Conservation (phyloP, 2,113 vertebrate genomes). For the Sarotherodon lohbergeri region DNA sequence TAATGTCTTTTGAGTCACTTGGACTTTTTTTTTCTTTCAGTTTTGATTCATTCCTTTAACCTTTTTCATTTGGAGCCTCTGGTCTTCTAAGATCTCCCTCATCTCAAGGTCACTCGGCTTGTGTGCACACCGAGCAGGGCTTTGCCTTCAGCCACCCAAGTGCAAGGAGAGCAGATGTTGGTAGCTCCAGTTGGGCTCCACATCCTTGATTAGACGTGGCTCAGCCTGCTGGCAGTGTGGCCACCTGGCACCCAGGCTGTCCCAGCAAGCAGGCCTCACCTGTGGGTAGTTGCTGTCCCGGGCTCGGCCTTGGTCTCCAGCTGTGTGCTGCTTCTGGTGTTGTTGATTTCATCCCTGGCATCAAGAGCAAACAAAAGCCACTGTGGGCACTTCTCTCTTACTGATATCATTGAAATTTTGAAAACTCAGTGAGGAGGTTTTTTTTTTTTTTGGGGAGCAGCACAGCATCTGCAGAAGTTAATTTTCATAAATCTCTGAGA, state of each 20-base stretch:
- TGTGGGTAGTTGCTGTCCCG: conserved; percentile 48
- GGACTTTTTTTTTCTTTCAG: conserved; percentile 32
- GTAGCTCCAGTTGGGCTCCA: conserved; percentile 68
- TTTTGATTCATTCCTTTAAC: conserved; percentile 53
- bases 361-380: conserved; percentile 13
- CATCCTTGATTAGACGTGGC: conserved; percentile 71
- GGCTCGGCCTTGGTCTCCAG: conserved; percentile 25
- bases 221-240: conserved; percentile 63
- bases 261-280: conserved; percentile 63
- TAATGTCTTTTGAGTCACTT: conserved; percentile 48
- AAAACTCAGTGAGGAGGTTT: conserved; percentile 32
- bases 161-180: conserved; percentile 72
- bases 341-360: background rate
- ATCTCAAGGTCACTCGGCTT: conserved; percentile 68
- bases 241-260: conserved; percentile 71
- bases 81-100: conserved; percentile 39
- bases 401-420: conserved; percentile 53
- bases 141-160: conserved; percentile 65
- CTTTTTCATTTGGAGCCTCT: conserved; percentile 42
- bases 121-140: conserved; percentile 41
- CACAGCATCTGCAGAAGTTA: conserved; percentile 69
- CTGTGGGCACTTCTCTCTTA: background rate
- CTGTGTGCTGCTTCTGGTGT: conserved; percentile 15
- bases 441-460: conserved; percentile 34
- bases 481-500: conserved; percentile 80